A percentile compares a stretch with the other conserved stretches of the same genome.
Evolutionary conservation across 2,888 invertebrate species (phyloP).

Genomic region (Agrilus mali): DNA sequence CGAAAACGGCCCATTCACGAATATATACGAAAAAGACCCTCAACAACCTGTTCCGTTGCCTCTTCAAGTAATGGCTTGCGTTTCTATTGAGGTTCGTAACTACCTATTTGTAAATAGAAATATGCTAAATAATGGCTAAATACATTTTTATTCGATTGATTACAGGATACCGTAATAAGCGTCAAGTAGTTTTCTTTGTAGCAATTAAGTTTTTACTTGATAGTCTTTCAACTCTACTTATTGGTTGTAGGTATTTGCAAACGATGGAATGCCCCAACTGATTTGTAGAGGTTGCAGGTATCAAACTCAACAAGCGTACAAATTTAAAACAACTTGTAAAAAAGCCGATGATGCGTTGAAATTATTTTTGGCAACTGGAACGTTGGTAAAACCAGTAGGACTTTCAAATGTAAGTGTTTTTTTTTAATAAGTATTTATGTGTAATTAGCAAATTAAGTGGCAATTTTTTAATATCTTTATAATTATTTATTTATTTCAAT

Average conservation of each 20-base stretch:
- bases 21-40: slow-evolving; percentile 50
- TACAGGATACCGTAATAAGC: too few relatives aligned
- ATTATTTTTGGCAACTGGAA: slow-evolving; percentile 53
- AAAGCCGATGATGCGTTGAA: slow-evolving; percentile 59
- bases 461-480: too few relatives aligned
- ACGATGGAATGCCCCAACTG: slow-evolving; percentile 61
- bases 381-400: slow-evolving; percentile 25
- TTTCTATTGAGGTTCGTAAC: slow-evolving; percentile 57
- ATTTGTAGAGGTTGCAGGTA: slow-evolving; percentile 58
- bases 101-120: slow-evolving; percentile 9
- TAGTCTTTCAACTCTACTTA: not conserved
- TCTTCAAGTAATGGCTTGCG: slow-evolving; percentile 64
- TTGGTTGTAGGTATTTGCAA: slow-evolving; percentile 41
- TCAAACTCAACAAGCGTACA: slow-evolving; percentile 56
- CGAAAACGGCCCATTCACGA: slow-evolving; percentile 47
- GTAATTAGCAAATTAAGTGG: not conserved
- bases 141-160: too few relatives aligned
- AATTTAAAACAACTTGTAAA: slow-evolving; percentile 64
- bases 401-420: not conserved
- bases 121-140: too few relatives aligned
- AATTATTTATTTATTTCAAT: too few relatives aligned
- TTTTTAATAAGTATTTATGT: too few relatives aligned
- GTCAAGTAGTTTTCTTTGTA: too few relatives aligned
- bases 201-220: too few relatives aligned
- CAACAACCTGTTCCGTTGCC: slow-evolving; percentile 49